Percentiles rank a stretch among this genome's conserved stretches.
Evolutionary conservation across 1,140 invertebrate genomes (phyloP).

Genomic region (Mycetomoellerius zeteki): DNA sequence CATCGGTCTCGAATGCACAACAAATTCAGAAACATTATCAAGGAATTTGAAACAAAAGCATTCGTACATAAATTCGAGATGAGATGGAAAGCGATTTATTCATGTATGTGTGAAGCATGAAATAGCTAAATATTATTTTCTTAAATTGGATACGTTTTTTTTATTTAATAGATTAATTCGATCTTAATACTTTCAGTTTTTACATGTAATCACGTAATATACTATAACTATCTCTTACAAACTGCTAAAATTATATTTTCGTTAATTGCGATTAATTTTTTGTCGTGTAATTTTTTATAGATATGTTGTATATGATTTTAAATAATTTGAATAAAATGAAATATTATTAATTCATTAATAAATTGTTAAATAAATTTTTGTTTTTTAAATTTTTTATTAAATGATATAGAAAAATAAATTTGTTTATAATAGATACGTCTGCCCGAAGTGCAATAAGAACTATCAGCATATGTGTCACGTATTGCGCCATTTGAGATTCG

Average conservation of each 20-base stretch:
- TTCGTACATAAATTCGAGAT: constrained; percentile 27
- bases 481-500: constrained; percentile 88
- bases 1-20: neutral
- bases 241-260: neutral
- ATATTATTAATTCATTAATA: constrained; percentile 10
- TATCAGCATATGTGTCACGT: constrained; percentile 82
- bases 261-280: neutral
- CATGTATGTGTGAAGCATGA: neutral
- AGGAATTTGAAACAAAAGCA: constrained; percentile 11
- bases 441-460: constrained; percentile 80
- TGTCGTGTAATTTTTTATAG: neutral
- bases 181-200: neutral
- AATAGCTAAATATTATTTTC: neutral
- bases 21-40: neutral
- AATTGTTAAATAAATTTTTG: too few species aligned
- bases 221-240: neutral
- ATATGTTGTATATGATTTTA: neutral
- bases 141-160: neutral
- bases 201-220: neutral
- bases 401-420: constrained; percentile 18
- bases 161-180: constrained; percentile 1
- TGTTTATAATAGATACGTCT: constrained; percentile 64
- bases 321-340: neutral
- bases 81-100: constrained; percentile 10
- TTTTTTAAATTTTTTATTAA: neutral